A percentile compares a stretch with the other conserved stretches of the same genome.
These are phyloP conservation scores for Hermaeophaga mercurialis DNA, from an alignment of 2,888 invertebrate genomes.

Conservation along the genomic window DNA sequence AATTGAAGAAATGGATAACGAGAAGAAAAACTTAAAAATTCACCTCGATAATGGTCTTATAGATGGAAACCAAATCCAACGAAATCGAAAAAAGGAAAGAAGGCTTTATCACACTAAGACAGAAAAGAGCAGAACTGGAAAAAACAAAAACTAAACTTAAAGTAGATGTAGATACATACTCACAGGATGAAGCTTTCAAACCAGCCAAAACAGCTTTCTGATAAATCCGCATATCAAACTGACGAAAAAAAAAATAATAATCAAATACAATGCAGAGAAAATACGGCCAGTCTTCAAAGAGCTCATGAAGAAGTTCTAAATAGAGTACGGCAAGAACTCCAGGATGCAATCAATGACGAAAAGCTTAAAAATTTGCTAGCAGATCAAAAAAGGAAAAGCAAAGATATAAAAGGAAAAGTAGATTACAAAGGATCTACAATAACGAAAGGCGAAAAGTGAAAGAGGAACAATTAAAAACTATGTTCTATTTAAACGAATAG, in stretches of 20 bases:
- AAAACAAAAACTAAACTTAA: constrained; percentile 26
- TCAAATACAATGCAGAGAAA: constrained; percentile 63
- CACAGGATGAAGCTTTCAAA: too few species aligned
- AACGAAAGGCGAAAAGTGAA: constrained; percentile 41
- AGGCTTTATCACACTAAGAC: constrained; percentile 33
- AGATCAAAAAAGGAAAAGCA: constrained; percentile 39
- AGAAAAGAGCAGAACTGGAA: constrained; percentile 34
- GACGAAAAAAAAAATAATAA: too few species aligned
- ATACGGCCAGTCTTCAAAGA: constrained; percentile 62
- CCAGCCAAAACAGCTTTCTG: too few species aligned
- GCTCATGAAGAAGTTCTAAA: constrained; percentile 60
- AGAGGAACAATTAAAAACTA: constrained; percentile 38
- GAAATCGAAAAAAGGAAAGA: constrained; percentile 29
- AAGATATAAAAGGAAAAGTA: constrained; percentile 42
- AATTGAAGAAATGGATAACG: constrained; percentile 35
- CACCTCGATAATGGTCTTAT: constrained; percentile 27
- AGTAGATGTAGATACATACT: not conserved
- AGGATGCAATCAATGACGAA: constrained; percentile 30
- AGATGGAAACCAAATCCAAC: constrained; percentile 12
- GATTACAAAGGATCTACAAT: constrained; percentile 43
- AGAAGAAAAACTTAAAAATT: constrained; percentile 35
- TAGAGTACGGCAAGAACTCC: constrained; percentile 27
- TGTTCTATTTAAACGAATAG: too few species aligned
- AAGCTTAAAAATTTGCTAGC: constrained; percentile 37
- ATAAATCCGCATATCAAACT: too few species aligned